Conservation (phyloP, 2,888 invertebrate species). For the Tipula helvola region DNA sequence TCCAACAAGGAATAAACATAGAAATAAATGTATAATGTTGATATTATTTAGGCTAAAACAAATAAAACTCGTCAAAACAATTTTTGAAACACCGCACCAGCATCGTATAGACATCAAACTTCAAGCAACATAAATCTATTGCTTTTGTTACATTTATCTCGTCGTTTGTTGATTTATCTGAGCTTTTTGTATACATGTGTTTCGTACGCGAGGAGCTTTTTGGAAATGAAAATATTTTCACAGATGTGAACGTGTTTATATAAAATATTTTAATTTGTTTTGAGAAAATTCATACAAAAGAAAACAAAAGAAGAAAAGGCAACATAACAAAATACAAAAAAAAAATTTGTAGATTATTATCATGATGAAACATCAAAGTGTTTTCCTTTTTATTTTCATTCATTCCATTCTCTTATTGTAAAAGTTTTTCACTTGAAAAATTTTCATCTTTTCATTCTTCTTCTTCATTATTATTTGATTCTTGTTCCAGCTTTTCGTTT, state of each 20-base stretch:
- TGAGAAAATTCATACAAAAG: background rate
- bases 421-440: background rate
- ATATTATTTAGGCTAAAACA: background rate
- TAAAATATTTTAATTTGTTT: background rate
- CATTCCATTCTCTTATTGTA: background rate
- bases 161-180: background rate
- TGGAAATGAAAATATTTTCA: background rate
- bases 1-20: too few species aligned
- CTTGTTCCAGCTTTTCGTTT: background rate
- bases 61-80: background rate
- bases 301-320: background rate
- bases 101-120: background rate
- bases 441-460: background rate
- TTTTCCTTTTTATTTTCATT: background rate
- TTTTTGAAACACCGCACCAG: background rate
- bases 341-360: background rate
- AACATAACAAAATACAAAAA: background rate
- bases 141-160: background rate
- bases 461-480: background rate
- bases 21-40: background rate
- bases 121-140: background rate
- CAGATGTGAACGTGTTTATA: background rate
- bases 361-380: background rate
- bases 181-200: background rate
- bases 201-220: background rate